These are phyloP conservation scores for Ranitomeya imitator DNA, from an alignment of 2,113 vertebrate species.

Conservation along the genomic window DNA sequence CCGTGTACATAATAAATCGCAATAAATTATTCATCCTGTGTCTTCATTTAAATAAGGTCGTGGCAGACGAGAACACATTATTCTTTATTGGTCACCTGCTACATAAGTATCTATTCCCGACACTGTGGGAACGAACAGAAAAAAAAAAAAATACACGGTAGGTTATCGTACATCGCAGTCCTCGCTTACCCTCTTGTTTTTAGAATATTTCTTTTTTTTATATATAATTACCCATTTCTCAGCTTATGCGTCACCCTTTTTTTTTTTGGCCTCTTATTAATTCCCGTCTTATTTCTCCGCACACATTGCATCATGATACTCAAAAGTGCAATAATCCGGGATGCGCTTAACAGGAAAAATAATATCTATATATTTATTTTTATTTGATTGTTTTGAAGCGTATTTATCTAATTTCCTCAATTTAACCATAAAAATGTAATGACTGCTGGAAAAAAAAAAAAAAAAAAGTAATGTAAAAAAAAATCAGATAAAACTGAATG, in stretches of 20 bases:
- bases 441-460: slow-evolving; percentile 28
- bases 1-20: slow-evolving; percentile 48
- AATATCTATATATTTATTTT: slow-evolving; percentile 31
- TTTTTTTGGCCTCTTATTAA: neutral
- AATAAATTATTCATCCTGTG: slow-evolving; percentile 48
- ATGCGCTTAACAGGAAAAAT: slow-evolving; percentile 27
- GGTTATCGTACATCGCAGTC: neutral
- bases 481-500: slow-evolving; percentile 44
- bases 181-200: neutral
- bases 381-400: slow-evolving; percentile 23
- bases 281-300: neutral
- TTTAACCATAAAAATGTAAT: slow-evolving; percentile 47
- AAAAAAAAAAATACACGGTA: neutral
- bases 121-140: slow-evolving; percentile 8
- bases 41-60: slow-evolving; percentile 53
- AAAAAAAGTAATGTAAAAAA: slow-evolving; percentile 33
- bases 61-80: slow-evolving; percentile 26
- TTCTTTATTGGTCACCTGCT: slow-evolving; percentile 46
- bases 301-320: neutral
- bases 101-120: slow-evolving; percentile 40
- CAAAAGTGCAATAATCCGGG: neutral
- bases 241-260: neutral
- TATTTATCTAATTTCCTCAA: slow-evolving; percentile 36
- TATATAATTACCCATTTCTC: neutral
- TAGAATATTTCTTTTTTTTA: neutral